Evolutionary conservation across 2,797 vertebrate genomes (phyloP).

Genomic region (Syncerus caffer): DNA sequence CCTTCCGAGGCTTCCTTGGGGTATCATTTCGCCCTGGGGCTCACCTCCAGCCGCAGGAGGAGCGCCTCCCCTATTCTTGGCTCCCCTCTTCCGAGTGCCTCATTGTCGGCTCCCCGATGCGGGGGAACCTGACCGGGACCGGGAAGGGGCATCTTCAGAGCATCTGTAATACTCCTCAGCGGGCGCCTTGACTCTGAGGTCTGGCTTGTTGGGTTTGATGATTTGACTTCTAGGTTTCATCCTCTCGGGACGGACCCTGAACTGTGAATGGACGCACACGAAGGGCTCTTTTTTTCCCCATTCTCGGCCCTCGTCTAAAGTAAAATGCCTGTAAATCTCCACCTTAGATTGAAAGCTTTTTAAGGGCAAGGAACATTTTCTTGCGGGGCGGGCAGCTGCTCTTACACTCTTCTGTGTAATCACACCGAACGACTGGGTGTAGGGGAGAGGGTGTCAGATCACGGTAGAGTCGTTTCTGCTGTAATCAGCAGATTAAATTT

Average conservation of each 20-base stretch:
- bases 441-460: not conserved
- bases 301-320: not conserved
- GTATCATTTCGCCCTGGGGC: not conserved
- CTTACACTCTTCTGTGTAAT: not conserved
- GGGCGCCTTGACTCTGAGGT: not conserved
- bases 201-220: not conserved
- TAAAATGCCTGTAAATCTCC: not conserved
- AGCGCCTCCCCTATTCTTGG: not conserved
- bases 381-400: not conserved
- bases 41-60: not conserved
- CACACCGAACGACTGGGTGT: not conserved
- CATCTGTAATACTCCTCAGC: not conserved
- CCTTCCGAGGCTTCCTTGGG: constrained; percentile 27
- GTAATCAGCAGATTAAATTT: not conserved
- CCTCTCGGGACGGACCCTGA: not conserved
- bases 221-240: not conserved
- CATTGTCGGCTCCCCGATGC: not conserved
- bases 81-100: not conserved
- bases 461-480: not conserved
- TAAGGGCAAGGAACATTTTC: not conserved
- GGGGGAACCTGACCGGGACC: not conserved
- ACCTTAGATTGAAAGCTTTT: not conserved
- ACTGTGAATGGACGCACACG: not conserved
- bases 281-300: not conserved
- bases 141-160: not conserved